phyloP scores from a whole-genome alignment of 2,888 invertebrate genomes.

The Protophormia terraenovae region DNA sequence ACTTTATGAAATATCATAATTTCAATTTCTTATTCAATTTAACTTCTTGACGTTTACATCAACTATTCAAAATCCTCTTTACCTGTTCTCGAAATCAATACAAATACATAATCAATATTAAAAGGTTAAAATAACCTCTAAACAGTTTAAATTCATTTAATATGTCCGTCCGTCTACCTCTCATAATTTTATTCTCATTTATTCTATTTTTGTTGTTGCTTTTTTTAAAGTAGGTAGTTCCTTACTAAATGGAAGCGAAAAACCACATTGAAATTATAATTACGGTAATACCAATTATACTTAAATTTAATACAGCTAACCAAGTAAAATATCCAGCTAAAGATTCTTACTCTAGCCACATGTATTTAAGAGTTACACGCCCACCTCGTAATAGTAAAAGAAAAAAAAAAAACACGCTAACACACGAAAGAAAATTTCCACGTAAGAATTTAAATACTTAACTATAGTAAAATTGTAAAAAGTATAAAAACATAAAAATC shows the following conservation, averaged over 20 bases:
- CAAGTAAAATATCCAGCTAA: not conserved
- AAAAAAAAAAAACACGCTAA: not conserved
- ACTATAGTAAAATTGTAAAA: not conserved
- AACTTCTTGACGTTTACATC: not conserved
- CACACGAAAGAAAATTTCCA: not conserved
- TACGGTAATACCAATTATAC: conserved; percentile 76
- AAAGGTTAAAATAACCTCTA: not conserved
- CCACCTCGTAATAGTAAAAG: conserved; percentile 6
- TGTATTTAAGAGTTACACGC: conserved; percentile 39
- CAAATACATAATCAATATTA: not conserved
- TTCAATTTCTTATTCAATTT: not conserved
- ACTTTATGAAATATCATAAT: no score
- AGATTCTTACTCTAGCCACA: not conserved
- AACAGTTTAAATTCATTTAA: not conserved
- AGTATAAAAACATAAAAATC: conserved; percentile 5
- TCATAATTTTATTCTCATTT: not conserved
- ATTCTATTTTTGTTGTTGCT: not conserved
- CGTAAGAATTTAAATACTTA: not conserved
- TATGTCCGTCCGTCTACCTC: not conserved
- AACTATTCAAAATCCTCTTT: not conserved
- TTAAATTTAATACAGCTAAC: not conserved
- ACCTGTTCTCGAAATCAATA: not conserved
- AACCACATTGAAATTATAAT: conserved; percentile 71
- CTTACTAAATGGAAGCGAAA: conserved; percentile 37
- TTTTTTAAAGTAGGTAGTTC: conserved; percentile 1